These are phyloP conservation scores for Buceros bicornis DNA, from an alignment of 2,797 vertebrate species.

Conservation along the genomic window DNA sequence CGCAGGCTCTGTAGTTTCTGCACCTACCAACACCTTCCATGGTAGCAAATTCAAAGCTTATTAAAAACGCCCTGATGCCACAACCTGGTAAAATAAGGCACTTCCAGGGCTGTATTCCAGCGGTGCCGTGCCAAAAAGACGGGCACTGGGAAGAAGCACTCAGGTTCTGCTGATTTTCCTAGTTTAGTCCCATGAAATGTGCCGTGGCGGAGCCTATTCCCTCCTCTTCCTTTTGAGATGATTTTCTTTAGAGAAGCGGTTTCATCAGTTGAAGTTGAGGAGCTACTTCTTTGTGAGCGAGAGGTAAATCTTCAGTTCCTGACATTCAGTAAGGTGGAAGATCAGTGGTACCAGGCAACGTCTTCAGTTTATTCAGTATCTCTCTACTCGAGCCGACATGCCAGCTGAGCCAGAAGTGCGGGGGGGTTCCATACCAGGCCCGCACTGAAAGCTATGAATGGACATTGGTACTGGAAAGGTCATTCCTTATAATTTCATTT, in stretches of 20 bases:
- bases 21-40: conserved; percentile 63
- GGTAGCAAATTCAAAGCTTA: conserved; percentile 60
- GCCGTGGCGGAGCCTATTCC: not conserved
- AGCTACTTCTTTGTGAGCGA: conserved; percentile 4
- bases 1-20: conserved; percentile 34
- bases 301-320: conserved; percentile 69
- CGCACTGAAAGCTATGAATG: conserved; percentile 82
- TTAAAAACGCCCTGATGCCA: conserved; percentile 68
- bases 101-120: conserved; percentile 75
- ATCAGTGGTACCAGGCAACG: conserved; percentile 72
- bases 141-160: conserved; percentile 32
- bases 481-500: conserved; percentile 97
- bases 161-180: conserved; percentile 57
- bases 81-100: conserved; percentile 79
- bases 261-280: conserved; percentile 77
- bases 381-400: not conserved
- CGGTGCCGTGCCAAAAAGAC: conserved; percentile 39
- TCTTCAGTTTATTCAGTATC: conserved; percentile 29
- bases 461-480: conserved; percentile 91
- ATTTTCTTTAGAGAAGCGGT: conserved; percentile 78
- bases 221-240: conserved; percentile 75
- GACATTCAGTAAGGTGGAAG: conserved; percentile 62
- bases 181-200: conserved; percentile 62
- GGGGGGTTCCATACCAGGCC: not conserved
- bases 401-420: not conserved